Base-by-base conservation (phyloP, 2,888 invertebrate genomes). In the Galeruca laticollis region DNA sequence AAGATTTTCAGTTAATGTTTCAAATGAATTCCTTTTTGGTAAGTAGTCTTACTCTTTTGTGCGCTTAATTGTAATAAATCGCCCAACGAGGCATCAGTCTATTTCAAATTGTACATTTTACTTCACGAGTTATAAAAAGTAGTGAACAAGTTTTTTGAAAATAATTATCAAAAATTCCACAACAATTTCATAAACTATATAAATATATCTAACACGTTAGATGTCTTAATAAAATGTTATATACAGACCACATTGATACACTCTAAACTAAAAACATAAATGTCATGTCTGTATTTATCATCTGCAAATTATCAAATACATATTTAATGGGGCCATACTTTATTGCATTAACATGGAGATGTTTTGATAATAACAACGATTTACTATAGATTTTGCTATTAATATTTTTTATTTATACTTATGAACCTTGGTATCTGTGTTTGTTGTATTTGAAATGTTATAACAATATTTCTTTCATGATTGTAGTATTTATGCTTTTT, bases 91-190 rank as follows among this genome's bases (percentile, higher is more conserved):
- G 56, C 49, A 52, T 70, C 71, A 69, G 69, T 69, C 65, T 60
- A 60, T 65, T 65, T 64, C 43, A 52, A 65, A 56, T 65, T 69
- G 60, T 56, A 69, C 60, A 65, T 60, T 51, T 54, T 61, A 54
- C 20, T 31, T 60, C 60, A 15, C 10, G 21, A 40, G 51, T 35
- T 61, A 66, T 66, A 31, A 70, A 64, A 65, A 64, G 33, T 56
- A 49, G 8, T 26, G 26, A 61, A 52, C 33, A 52, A 21, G 60
- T 59, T 51, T 51, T 33, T 20, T 51, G 37, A 56, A 68, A 68
- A 68, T 47, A 56, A 68, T 47, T 62, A 68, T 77, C 77, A 78
- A 78, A 78, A 78, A 78, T 77, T 77, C 77, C 77, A 77, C 73
- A 71, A 72, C 72, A 71, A 73, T 63, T 68, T 73, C 73, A 76